Evolutionary conservation across 2,888 invertebrate genomes (phyloP), one percentile per base, ranked within the genome.

Genomic region (Silvanus unidentatus): DNA sequence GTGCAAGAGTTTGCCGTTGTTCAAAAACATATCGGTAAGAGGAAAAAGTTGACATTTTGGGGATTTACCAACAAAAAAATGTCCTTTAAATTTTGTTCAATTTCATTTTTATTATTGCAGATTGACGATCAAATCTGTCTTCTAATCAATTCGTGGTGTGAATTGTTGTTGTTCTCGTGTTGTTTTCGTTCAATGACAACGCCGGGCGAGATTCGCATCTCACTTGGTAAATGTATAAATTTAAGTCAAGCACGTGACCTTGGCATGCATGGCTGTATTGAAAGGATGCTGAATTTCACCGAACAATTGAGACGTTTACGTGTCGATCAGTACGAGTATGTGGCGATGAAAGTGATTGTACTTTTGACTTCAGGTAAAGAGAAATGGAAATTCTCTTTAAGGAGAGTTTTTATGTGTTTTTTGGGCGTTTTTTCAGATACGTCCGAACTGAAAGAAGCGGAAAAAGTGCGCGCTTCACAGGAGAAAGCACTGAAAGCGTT

Each of bases 51-150:
- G n/a, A n/a, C n/a, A n/a, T n/a, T n/a, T n/a, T n/a, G n/a, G n/a
- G n/a, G n/a, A n/a, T n/a, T n/a, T n/a, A n/a, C n/a, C n/a, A n/a
- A n/a, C n/a, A n/a, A n/a, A n/a, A n/a, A n/a, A n/a, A n/a, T n/a
- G n/a, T n/a, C n/a, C n/a, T n/a, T n/a, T n/a, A n/a, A n/a, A n/a
- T 32, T 32, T 32, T 4, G 32, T 32, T 32, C 32, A 32, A 32
- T 5, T 32, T 12, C 4, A 32, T 4, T 5, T 32, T n/a, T 8
- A 32, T n/a, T 43, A 35, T 66, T 71, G 28, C 73, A 93, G 93
- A 96, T 96, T 71, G 97, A 97, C 74, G 97, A 97, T 76, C 97
- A 97, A 76, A 97, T 96, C 64, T 88, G 94, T 65, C 77, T 97
- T 65, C 81, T 97, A 56, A 95, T 97, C 65, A 97, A 97, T 73